Evolutionary conservation across 2,113 vertebrate genomes (phyloP).

Genomic region (Galemys pyrenaicus): DNA sequence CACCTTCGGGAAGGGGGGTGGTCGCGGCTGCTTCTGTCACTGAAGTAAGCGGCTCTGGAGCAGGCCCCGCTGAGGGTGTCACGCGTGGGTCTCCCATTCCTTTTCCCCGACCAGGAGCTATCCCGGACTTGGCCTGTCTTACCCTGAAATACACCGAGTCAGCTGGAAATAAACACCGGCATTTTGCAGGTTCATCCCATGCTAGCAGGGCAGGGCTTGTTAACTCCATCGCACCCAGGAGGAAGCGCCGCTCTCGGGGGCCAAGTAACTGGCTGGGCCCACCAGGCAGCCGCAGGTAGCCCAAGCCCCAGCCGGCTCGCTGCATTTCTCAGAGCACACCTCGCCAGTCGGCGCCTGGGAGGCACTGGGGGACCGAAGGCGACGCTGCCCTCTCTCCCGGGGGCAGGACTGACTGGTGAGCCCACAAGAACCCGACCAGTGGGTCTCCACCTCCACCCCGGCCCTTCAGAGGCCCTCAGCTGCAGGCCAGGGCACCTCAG

Average conservation of each 20-base stretch:
- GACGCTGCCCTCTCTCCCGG: neutral
- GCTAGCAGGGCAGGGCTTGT: no score
- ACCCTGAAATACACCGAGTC: neutral
- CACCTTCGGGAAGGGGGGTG: no score
- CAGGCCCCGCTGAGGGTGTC: neutral
- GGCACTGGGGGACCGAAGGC: neutral
- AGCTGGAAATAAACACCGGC: neutral
- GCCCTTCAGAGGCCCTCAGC: neutral
- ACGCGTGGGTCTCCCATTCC: neutral
- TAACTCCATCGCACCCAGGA: neutral
- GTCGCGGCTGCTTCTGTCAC: neutral
- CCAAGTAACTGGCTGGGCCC: neutral
- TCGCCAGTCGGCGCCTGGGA: neutral
- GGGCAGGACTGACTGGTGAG: neutral
- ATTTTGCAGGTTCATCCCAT: neutral
- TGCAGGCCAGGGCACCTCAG: neutral
- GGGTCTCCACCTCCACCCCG: neutral
- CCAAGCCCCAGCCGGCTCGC: neutral
- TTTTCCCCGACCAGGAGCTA: neutral
- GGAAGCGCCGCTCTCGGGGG: neutral
- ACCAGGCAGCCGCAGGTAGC: neutral
- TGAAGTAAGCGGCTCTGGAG: accelerated
- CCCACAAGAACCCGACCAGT: neutral
- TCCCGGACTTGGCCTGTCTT: neutral
- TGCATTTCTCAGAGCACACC: neutral